Evolutionary conservation across 1,140 invertebrate genomes (phyloP), one percentile per base, ranked within the genome.

Genomic region (Papilio glaucus): DNA sequence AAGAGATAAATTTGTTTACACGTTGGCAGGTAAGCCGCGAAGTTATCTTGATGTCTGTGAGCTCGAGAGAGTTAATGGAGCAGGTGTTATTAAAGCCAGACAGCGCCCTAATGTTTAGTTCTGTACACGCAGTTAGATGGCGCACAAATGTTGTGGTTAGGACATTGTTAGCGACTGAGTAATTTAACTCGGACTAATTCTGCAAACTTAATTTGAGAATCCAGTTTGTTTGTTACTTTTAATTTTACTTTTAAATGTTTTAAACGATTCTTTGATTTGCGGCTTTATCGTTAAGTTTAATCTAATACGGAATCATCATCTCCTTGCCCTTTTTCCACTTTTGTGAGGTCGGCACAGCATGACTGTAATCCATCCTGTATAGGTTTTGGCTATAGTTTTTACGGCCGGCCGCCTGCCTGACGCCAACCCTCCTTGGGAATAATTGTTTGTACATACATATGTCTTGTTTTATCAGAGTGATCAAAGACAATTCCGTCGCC

Each of bases 51-150:
- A 84, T 85, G 80, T 82, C 83, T 86, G 79, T 71, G 82, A 77
- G 74, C 79, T 81, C 82, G 78, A 72, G 79, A 81, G 81, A 86
- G 85, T 88, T 89, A 91, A 89, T 91, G 86, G 84, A 76, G 82
- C 85, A 88, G 87, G 78, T 88, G 84, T 85, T 89, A 89, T 91
- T 86, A 87, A 82, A 86, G 87, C 81, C 84, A 86, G 85, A 89
- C 86, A 86, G 87, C 85, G 77, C 77, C 76, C 77, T 74, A 80
- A 82, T 82, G 83, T 85, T 82, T 83, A 76, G 80, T 81, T 84
- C 81, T 77, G 75, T 81, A 77, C 76, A 80, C 75, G 41, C 74
- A 74, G 74, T 80, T 81, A 78, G 74, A 75, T 75, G 57, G 72
- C 72, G 68, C 77, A 84, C 77, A 78, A 85, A 84, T 84, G 76